Evolutionary conservation across 2,113 vertebrate species (phyloP), one percentile per base, ranked within the genome.

Genomic region (Oxygymnocypris stewartii): DNA sequence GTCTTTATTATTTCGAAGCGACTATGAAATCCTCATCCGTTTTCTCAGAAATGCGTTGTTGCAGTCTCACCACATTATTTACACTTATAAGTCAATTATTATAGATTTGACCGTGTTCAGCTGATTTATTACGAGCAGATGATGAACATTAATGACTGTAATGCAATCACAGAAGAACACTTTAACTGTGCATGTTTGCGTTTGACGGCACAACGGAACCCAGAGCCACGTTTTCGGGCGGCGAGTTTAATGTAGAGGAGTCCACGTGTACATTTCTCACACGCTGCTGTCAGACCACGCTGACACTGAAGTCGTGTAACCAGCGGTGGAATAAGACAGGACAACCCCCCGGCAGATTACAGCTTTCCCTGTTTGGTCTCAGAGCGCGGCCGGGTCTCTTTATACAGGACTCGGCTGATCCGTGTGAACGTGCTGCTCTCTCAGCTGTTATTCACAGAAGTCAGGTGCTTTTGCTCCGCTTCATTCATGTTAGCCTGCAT

Each of bases 241-340:
- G 67, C 28, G 67, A 87, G 87, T 12, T 20, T 35, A 47, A 79
- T 61, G 65, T 65, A 59, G 6, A 81, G 40, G 11, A 42, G 77
- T 44, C 54, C 23, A 1, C 3, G 28, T 35, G 49, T 79, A 23
- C 10, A 12, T 78, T 59, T 79, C 59, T 79, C 10, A 57, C 49
- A 37, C 37, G 51, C 31, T n/a, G 35, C 10, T 59, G 28, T 13
- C 77, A 59, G 7, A 79, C 6, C 7, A n/a, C 5, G n/a, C 44
- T 25, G 9, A 74, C 73, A 20, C 16, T 18, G 6, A 7, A 69
- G 14, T 69, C 31, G 35, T 37, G 67, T 71, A 71, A 71, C 47
- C 73, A 75, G 23, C 2, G 35, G 23, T 57, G 3, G 23, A 37
- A 59, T n/a, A 59, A 59, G 28, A 20, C 78, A 61, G 35, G 35